phyloP scores from a whole-genome alignment of 2,797 vertebrate species.

The Lepus oiostolus region DNA sequence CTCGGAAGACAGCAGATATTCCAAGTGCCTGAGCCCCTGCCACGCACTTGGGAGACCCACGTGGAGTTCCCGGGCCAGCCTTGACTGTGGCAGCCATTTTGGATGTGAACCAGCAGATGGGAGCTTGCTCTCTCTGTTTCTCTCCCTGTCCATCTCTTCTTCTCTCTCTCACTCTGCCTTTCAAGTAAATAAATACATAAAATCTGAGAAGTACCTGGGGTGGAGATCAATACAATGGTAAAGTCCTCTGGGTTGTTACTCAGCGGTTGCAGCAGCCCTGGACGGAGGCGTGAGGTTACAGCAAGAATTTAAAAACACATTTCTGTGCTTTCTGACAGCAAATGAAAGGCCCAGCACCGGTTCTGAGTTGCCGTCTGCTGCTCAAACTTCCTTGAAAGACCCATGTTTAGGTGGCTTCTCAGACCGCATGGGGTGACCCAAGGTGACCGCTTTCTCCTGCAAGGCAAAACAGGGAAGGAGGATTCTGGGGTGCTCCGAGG shows the following conservation, averaged over 20 bases:
- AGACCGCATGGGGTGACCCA: not conserved
- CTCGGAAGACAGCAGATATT: too few relatives aligned
- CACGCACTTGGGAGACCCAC: too few relatives aligned
- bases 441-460: not conserved
- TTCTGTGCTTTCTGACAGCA: not conserved
- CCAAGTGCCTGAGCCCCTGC: too few relatives aligned
- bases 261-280: not conserved
- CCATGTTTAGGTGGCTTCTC: not conserved
- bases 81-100: too few relatives aligned
- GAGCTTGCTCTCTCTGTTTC: too few relatives aligned
- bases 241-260: not conserved
- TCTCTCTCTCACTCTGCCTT: too few relatives aligned
- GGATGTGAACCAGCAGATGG: too few relatives aligned
- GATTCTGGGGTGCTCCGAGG: not conserved
- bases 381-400: constrained; percentile 3
- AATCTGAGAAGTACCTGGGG: too few relatives aligned
- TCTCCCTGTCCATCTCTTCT: too few relatives aligned
- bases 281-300: not conserved
- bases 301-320: not conserved
- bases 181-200: too few relatives aligned
- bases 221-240: not conserved
- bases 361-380: not conserved
- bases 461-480: not conserved
- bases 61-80: too few relatives aligned
- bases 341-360: not conserved